These are phyloP conservation scores for Synanceia verrucosa DNA, from an alignment of 2,797 vertebrate species.

Conservation along the genomic window DNA sequence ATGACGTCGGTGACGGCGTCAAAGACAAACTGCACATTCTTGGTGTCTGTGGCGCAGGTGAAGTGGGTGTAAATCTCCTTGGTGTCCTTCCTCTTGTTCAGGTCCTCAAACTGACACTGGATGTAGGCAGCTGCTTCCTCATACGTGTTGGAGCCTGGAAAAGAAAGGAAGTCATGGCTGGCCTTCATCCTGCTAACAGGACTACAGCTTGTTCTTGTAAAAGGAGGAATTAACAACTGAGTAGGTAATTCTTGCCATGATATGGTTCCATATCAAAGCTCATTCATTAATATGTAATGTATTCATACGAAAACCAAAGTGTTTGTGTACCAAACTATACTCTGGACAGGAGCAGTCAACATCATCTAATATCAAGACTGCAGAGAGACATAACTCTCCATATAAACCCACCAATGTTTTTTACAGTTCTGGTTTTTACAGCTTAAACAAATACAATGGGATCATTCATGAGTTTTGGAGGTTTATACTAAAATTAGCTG, in stretches of 20 bases:
- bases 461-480: neutral
- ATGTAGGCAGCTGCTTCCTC: constrained; percentile 98
- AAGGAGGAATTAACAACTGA: neutral
- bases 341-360: neutral
- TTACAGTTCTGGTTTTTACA: neutral
- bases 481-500: neutral
- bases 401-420: neutral
- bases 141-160: constrained; percentile 94
- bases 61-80: constrained; percentile 99
- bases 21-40: constrained; percentile 99
- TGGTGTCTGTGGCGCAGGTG: constrained; percentile 98
- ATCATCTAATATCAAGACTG: neutral
- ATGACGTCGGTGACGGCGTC: constrained; percentile 99
- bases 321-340: neutral
- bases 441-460: neutral
- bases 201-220: constrained; percentile 1
- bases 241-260: neutral
- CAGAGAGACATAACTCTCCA: neutral
- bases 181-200: constrained; percentile 16
- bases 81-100: constrained; percentile 99
- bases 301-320: neutral
- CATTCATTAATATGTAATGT: neutral
- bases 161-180: constrained; percentile 23
- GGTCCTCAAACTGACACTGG: constrained; percentile 98
- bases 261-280: neutral